These are phyloP conservation scores for Chitala chitala DNA, from an alignment of 2,113 vertebrate species.

Conservation along the genomic window DNA sequence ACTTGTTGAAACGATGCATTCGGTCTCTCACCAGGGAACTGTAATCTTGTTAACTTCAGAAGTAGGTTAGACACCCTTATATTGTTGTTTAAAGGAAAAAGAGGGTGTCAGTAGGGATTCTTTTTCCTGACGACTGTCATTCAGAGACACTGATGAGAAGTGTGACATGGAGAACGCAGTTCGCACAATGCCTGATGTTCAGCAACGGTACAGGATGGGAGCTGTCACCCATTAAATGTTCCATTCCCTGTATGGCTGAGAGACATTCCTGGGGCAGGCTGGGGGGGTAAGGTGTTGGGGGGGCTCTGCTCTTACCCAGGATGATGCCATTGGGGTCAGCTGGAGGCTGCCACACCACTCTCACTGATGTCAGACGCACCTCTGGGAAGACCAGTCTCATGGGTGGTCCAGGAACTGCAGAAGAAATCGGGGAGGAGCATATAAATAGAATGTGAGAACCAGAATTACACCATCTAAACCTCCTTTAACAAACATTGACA, in stretches of 20 bases:
- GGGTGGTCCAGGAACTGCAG: slow-evolving; percentile 78
- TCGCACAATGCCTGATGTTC: neutral
- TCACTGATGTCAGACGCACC: slow-evolving; percentile 76
- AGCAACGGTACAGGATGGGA: neutral
- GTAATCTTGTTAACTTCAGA: slow-evolving; percentile 17
- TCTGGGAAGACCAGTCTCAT: slow-evolving; percentile 88
- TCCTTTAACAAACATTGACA: neutral
- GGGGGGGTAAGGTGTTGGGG: neutral
- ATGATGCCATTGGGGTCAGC: slow-evolving; percentile 84
- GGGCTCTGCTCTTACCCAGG: slow-evolving; percentile 68
- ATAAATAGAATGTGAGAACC: too few species aligned
- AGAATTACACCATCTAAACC: slow-evolving; percentile 19
- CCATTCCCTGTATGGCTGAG: neutral
- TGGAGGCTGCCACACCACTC: slow-evolving; percentile 86
- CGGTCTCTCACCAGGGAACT: neutral
- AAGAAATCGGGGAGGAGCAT: neutral
- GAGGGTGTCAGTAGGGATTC: neutral
- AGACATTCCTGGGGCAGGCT: neutral
- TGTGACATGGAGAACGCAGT: neutral
- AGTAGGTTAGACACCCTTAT: neutral
- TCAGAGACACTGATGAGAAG: neutral
- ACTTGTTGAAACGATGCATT: neutral
- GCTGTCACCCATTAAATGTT: neutral
- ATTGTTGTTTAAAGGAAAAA: neutral
- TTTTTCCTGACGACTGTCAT: neutral